Conservation (phyloP, 1,140 invertebrate genomes). For the Solenopsis fugax region DNA sequence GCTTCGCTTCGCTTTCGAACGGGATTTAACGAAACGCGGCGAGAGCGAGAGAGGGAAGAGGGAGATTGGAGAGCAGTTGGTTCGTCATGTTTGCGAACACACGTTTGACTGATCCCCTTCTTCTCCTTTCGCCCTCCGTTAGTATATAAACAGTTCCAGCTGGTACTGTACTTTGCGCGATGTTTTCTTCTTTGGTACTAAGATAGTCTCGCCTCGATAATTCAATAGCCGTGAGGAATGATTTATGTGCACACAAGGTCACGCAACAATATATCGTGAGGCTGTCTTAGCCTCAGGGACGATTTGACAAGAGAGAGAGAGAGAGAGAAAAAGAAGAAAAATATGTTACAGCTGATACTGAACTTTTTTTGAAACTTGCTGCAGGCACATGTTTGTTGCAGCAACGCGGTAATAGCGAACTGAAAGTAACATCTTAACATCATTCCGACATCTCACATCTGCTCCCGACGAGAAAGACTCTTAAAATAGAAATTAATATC, state of each 20-base stretch:
- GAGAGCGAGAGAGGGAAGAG: constrained; percentile 15
- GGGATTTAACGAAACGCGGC: constrained; percentile 63
- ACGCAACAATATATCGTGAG: constrained; percentile 3
- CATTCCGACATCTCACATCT: background rate
- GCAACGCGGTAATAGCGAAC: background rate
- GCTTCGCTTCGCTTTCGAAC: constrained; percentile 21
- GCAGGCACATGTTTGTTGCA: background rate
- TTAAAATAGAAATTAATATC: background rate
- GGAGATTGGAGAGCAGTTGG: constrained; percentile 10
- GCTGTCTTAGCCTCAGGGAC: background rate
- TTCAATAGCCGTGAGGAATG: constrained; percentile 33
- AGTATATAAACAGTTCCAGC: constrained; percentile 19
- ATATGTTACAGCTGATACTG: background rate
- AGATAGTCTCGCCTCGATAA: constrained; percentile 57
- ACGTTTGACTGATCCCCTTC: constrained; percentile 36
- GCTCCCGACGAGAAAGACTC: background rate
- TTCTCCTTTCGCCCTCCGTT: background rate
- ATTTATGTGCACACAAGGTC: constrained; percentile 15
- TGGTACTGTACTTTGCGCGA: constrained; percentile 30
- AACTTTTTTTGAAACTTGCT: constrained; percentile 26
- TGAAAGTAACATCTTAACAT: constrained; percentile 2
- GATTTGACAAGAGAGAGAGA: background rate
- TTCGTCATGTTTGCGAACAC: constrained; percentile 53
- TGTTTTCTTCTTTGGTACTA: background rate
- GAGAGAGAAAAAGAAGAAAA: background rate